Conservation (phyloP, 2,888 invertebrate species). For the Chironomus tentans region DNA sequence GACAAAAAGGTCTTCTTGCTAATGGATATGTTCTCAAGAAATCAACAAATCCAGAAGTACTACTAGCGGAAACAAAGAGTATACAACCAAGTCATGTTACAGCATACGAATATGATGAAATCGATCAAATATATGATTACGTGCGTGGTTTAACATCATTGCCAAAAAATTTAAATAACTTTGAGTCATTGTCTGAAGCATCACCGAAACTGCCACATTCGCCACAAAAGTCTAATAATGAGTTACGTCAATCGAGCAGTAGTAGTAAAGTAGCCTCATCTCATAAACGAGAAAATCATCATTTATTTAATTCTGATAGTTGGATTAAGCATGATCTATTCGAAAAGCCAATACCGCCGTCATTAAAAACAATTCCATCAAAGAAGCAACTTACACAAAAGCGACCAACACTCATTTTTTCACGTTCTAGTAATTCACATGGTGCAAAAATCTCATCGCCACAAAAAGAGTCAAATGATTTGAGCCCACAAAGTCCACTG, state of each 20-base stretch:
- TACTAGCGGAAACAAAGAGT: constrained; percentile 44
- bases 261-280: not conserved
- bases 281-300: not conserved
- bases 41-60: constrained; percentile 61
- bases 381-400: constrained; percentile 70
- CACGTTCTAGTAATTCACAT: constrained; percentile 52
- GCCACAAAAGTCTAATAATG: not conserved
- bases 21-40: constrained; percentile 64
- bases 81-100: constrained; percentile 50
- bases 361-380: constrained; percentile 83
- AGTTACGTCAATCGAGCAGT: not conserved
- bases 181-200: constrained; percentile 44
- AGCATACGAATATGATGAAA: constrained; percentile 86
- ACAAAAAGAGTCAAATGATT: constrained; percentile 35
- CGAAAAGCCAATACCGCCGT: constrained; percentile 79
- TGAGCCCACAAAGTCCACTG: constrained; percentile 41
- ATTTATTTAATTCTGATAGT: constrained; percentile 33
- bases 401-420: constrained; percentile 61
- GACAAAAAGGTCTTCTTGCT: constrained; percentile 38
- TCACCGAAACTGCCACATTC: constrained; percentile 32
- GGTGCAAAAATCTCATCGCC: constrained; percentile 29
- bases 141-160: constrained; percentile 86
- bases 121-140: constrained; percentile 94
- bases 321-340: constrained; percentile 49
- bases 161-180: constrained; percentile 58